Conservation (phyloP, 2,888 invertebrate genomes). For the Erebia aethiops region DNA sequence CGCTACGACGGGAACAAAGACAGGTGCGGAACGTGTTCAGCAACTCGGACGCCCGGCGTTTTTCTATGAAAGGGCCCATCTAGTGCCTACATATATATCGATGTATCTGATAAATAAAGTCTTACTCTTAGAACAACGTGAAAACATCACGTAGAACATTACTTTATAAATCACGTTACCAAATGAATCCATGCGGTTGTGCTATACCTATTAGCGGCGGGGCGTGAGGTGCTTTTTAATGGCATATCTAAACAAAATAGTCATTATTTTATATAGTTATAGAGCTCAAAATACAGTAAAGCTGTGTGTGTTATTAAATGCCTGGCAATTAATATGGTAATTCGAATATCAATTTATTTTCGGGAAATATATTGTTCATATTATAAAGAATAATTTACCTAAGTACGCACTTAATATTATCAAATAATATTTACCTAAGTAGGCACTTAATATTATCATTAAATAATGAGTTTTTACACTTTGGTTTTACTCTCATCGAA, state of each 20-base stretch:
- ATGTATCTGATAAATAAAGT: no score
- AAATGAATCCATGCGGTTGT: constrained; percentile 30
- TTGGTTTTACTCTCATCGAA: no score
- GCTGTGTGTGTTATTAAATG: background rate
- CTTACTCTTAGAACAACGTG: constrained; percentile 7
- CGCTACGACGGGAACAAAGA: no score
- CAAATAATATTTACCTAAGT: no score
- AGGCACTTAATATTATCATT: no score
- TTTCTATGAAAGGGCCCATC: no score
- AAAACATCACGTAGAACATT: constrained; percentile 32
- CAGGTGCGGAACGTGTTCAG: no score
- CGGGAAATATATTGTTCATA: background rate
- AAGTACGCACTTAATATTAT: no score
- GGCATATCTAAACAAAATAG: background rate
- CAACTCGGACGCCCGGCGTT: no score
- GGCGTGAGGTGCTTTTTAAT: constrained; percentile 28
- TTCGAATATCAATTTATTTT: background rate
- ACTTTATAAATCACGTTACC: constrained; percentile 31
- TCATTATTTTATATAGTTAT: background rate
- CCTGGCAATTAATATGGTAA: constrained; percentile 1
- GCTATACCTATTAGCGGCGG: constrained; percentile 14
- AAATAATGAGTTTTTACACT: no score
- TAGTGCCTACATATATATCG: no score
- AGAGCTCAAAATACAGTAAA: background rate
- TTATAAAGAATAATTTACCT: background rate